These are phyloP conservation scores for Taphrorychus bicolor DNA, from an alignment of 2,888 invertebrate genomes.

Conservation along the genomic window DNA sequence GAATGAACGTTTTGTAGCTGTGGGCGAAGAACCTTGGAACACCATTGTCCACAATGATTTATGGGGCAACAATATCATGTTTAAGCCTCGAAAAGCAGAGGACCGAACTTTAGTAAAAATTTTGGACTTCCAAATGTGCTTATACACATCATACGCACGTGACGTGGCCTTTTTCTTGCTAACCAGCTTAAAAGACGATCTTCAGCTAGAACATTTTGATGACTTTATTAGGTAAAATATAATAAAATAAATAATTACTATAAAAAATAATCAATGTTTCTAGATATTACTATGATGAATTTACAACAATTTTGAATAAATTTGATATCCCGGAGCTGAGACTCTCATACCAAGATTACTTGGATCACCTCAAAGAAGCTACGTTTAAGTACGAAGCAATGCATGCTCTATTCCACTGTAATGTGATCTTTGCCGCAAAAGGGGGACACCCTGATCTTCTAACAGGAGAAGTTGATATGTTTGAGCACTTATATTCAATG, in stretches of 20 bases:
- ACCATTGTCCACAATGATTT: constrained; percentile 23
- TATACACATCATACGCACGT: constrained; percentile 7
- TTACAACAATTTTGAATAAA: not conserved
- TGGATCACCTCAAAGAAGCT: constrained; percentile 9
- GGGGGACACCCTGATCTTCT: not conserved
- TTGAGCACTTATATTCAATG: constrained; percentile 6
- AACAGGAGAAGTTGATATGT: not conserved
- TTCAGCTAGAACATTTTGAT: constrained; percentile 20
- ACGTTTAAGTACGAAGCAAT: not conserved
- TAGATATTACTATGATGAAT: constrained; percentile 25
- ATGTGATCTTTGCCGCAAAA: constrained; percentile 20
- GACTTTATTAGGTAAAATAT: constrained; percentile 26
- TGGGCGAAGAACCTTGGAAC: constrained; percentile 19
- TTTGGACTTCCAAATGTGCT: constrained; percentile 27
- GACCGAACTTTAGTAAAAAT: constrained; percentile 2
- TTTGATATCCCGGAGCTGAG: constrained; percentile 17
- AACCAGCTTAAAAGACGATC: constrained; percentile 19
- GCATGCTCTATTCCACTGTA: constrained; percentile 18
- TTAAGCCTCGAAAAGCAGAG: not conserved
- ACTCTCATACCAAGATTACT: constrained; percentile 17
- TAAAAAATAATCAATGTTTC: not conserved
- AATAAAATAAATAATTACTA: not conserved
- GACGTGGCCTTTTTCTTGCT: constrained; percentile 29
- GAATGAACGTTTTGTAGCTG: not conserved
- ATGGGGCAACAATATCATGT: constrained; percentile 32